phyloP scores from a whole-genome alignment of 2,113 vertebrate species.

The Chloropsis hardwickii region DNA sequence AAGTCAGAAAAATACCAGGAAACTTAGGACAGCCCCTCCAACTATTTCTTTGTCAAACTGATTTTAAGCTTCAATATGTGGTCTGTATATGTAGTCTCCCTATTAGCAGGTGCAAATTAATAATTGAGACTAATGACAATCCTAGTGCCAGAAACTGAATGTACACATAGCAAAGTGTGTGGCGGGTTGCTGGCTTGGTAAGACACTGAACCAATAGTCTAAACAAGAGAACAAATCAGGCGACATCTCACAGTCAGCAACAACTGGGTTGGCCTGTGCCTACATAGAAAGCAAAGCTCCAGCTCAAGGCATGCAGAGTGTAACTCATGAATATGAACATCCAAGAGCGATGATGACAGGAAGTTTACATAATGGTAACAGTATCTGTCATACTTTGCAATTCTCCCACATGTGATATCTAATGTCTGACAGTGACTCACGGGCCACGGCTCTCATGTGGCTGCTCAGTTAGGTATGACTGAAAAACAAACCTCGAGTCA shows the following conservation, averaged over 20 bases:
- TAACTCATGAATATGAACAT: conserved; percentile 32
- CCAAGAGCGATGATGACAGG: conserved; percentile 27
- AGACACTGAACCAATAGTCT: background rate
- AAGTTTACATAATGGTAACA: conserved; percentile 47
- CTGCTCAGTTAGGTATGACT: background rate
- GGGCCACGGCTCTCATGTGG: background rate
- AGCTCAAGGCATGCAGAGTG: background rate
- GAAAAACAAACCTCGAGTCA: background rate
- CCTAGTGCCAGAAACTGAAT: background rate
- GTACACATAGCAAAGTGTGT: background rate
- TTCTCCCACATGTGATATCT: conserved; percentile 56
- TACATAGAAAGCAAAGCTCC: conserved; percentile 24
- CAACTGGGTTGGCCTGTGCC: conserved; percentile 3
- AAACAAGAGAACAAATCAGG: conserved; percentile 14
- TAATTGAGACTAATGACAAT: background rate
- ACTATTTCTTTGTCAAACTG: background rate
- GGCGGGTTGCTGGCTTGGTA: background rate
- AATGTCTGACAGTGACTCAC: conserved; percentile 42
- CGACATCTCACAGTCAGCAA: background rate
- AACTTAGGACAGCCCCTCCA: background rate
- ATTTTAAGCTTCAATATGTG: background rate
- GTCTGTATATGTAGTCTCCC: background rate
- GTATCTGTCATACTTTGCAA: conserved; percentile 31
- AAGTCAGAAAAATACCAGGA: background rate
- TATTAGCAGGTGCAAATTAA: background rate